Base-by-base conservation (phyloP, 2,888 invertebrate species). In the Cephus spinipes region DNA sequence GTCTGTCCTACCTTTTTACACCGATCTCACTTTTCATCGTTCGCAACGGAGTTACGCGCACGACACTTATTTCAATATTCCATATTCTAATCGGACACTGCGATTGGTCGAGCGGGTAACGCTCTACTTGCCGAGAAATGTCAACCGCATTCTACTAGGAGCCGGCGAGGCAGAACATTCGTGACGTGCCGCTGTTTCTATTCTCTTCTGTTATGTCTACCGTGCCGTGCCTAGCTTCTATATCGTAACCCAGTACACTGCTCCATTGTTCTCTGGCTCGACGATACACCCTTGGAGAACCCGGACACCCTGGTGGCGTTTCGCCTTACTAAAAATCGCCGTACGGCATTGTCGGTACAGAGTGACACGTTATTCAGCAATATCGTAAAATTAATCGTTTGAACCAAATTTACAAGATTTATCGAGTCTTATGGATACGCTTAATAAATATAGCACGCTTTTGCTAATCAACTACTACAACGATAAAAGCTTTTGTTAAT, bases 41-140 rank as follows among this genome's bases (percentile, higher is more conserved):
- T 55, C 55, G 55, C 55, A 55, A 23, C 23, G 55, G 3, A 55
- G 55, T 55, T 23, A 55, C 55, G 55, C 55, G 55, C 55, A 9
- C 23, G 23, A 55, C 55, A 23, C 55, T 55, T 31, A 32, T 71
- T 33, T 31, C 71, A 71, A 31, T 71, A 33, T 32, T 71, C 32
- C 31, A 71, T 33, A 71, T 31, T 71, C 71, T 15, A 71, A 74
- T 33, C 23, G 12, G 34, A 11, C 74, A 23, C 55, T 55, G 74
- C 1, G 74, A 74, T 74, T 30, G 31, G 31, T 31, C 36, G 77
- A 33, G 73, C 75, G 79, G 81, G 83, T 81, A 82, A 84, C 86
- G 84, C 84, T 85, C 86, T 85, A 86, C 80, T 85, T 87, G 86
- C 81, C 81, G 80, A 83, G 83, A 84, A 85, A 85, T 83, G 84